phyloP scores from a whole-genome alignment of 2,797 vertebrate species.

The Adelosebastes latens region DNA sequence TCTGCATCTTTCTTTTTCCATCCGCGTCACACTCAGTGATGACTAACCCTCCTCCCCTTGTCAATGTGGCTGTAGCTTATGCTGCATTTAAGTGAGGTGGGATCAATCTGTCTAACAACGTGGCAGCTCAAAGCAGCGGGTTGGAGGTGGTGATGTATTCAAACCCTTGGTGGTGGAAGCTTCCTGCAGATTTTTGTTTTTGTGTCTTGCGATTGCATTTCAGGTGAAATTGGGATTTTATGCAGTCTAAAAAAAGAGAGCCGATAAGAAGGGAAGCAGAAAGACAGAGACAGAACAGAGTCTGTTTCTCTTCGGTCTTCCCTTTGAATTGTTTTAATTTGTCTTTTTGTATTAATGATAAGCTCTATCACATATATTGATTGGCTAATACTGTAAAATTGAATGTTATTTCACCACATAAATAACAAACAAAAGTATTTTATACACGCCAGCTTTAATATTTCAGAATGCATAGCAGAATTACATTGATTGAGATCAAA shows the following conservation, averaged over 20 bases:
- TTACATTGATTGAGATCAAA: neutral
- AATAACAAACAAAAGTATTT: neutral
- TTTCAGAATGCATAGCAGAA: neutral
- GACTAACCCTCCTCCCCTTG: constrained; percentile 29
- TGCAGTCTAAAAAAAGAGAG: neutral
- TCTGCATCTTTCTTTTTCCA: constrained; percentile 41
- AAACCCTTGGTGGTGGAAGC: neutral
- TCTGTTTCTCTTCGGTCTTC: neutral
- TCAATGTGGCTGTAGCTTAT: constrained; percentile 37
- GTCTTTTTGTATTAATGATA: neutral
- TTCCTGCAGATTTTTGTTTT: neutral
- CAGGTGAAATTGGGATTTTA: neutral
- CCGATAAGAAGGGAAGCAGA: neutral
- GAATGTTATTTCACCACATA: neutral
- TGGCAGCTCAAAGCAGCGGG: constrained; percentile 32
- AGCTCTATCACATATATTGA: neutral
- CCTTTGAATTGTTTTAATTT: neutral
- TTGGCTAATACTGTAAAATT: neutral
- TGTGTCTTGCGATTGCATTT: neutral
- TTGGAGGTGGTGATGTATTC: constrained; percentile 7
- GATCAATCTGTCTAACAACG: constrained; percentile 41
- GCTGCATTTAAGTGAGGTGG: constrained; percentile 45
- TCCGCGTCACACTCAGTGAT: constrained; percentile 25
- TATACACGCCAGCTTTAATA: neutral
- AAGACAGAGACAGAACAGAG: neutral